Base-by-base conservation (phyloP, 1,140 invertebrate species). In the Pseudomyrmex flavicornis region DNA sequence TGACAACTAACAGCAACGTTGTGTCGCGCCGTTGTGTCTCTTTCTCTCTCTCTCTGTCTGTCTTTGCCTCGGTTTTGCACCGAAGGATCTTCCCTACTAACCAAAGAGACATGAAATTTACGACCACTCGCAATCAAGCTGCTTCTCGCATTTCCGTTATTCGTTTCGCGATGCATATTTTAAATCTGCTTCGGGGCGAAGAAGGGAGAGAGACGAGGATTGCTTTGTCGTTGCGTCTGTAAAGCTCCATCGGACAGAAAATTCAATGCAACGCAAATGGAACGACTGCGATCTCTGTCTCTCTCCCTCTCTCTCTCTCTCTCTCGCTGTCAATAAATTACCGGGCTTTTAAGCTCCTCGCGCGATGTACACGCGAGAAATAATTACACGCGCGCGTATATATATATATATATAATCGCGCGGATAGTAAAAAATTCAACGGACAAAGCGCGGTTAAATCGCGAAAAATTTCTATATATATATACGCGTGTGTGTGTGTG, bases 161-260 rank as follows among this genome's bases (percentile, higher is more conserved):
- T 66, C 54, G 26, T 61, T 79, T 70, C 76, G 50, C 46, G 59
- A 59, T 48, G 76, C 76, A 70, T 59, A 79, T 35, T 35, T 79
- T 79, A 70, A 79, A 79, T 69, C 76, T 59, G 35, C 35, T 35
- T 35, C 35, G 0, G 35, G 35, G 5, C 35, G 35, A 5, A 0
- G 35, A 4, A 26, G 26, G 35, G 35, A 35, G 35, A 0, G 35
- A 35, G 35, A 3, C 5, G 35, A 35, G 35, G 0, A 5, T 35
- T 35, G 35, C 35, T 35, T 79, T 69, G 63, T 79, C 26, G 35
- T n/a, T 17, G 9, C 63, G 35, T n/a, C 65, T 58, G 52, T 48
- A 20, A 77, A 79, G 35, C 54, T 44, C 20, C 54, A 8, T 2
- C 35, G 66, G 20, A 66, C 44, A 80, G 72, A 70, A 72, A 80